A percentile compares a stretch with the other conserved stretches of the same genome.
phyloP scores from a whole-genome alignment of 2,113 vertebrate species.

The Myanophis thanlyinensis region DNA sequence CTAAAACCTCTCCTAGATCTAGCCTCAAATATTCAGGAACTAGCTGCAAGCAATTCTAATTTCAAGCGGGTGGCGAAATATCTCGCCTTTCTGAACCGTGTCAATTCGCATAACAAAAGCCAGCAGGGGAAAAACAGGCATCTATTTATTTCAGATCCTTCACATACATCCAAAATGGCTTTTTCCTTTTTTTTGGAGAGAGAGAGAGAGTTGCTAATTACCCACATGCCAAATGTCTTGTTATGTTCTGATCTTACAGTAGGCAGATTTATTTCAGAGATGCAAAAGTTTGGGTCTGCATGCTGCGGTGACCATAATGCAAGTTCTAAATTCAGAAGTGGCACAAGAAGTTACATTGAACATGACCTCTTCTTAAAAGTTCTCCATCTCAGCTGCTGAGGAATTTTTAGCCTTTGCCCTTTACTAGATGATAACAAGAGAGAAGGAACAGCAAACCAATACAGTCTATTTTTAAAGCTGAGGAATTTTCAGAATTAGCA shows the following conservation, averaged over 20 bases:
- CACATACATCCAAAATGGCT: slow-evolving; percentile 40
- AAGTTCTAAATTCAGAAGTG: slow-evolving; percentile 51
- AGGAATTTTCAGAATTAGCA: not conserved
- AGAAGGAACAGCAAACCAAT: not conserved
- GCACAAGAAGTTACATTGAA: slow-evolving; percentile 50
- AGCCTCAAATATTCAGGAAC: not conserved
- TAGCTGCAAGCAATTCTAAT: not conserved
- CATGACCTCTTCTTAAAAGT: slow-evolving; percentile 53
- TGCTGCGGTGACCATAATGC: slow-evolving; percentile 49
- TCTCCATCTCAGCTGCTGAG: slow-evolving; percentile 14
- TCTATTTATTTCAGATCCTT: slow-evolving; percentile 42
- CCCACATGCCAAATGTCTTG: slow-evolving; percentile 52
- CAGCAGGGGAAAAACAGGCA: slow-evolving; percentile 45
- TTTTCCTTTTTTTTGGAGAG: slow-evolving; percentile 11
- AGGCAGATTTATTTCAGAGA: slow-evolving; percentile 46
- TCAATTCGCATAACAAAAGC: slow-evolving; percentile 44
- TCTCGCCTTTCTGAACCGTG: slow-evolving; percentile 46
- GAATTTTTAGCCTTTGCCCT: slow-evolving; percentile 55
- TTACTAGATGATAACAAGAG: slow-evolving; percentile 36
- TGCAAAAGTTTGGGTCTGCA: slow-evolving; percentile 38
- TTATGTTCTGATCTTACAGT: slow-evolving; percentile 51
- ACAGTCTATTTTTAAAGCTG: slow-evolving; percentile 48
- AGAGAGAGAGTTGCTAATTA: slow-evolving; percentile 42
- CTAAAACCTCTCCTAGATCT: not conserved
- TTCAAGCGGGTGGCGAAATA: not conserved